A percentile compares a stretch with the other conserved stretches of the same genome.
These are phyloP conservation scores for Toxonevra muliebris DNA, from an alignment of 2,888 invertebrate genomes.

Conservation along the genomic window DNA sequence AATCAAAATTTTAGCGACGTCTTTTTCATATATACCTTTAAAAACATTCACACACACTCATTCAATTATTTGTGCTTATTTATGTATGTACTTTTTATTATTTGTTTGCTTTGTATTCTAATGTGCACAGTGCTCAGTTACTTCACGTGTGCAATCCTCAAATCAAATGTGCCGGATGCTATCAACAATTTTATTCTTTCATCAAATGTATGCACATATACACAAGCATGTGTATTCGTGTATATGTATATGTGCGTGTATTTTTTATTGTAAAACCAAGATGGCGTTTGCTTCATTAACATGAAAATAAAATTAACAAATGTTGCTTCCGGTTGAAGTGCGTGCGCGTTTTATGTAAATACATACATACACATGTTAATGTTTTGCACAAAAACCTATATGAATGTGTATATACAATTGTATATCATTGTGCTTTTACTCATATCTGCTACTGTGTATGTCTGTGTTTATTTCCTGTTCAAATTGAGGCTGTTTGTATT, in stretches of 20 bases:
- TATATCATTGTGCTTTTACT: too few species aligned
- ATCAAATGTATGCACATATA: slow-evolving; percentile 11
- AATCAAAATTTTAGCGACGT: too few species aligned
- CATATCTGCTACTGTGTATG: too few species aligned
- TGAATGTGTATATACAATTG: neutral
- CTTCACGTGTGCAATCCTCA: too few species aligned
- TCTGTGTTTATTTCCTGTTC: too few species aligned
- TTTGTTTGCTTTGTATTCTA: too few species aligned
- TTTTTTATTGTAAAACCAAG: slow-evolving; percentile 1
- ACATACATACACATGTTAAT: neutral
- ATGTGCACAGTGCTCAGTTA: too few species aligned
- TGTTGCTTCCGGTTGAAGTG: slow-evolving; percentile 4
- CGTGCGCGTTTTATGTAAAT: neutral
- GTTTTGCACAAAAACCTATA: neutral
- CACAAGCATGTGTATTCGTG: slow-evolving; percentile 20
- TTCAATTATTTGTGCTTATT: too few species aligned
- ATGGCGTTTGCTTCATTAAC: slow-evolving; percentile 25
- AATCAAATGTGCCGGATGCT: too few species aligned
- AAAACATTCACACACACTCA: slow-evolving; percentile 29
- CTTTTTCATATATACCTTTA: neutral
- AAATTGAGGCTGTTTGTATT: too few species aligned
- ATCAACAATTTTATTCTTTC: too few species aligned
- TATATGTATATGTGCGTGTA: slow-evolving; percentile 4
- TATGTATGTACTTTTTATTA: too few species aligned
- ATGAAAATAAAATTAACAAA: slow-evolving; percentile 31